A percentile compares a stretch with the other conserved stretches of the same genome.
Evolutionary conservation across 1,140 invertebrate genomes (phyloP).

Genomic region (Gonioctena quinquepunctata): DNA sequence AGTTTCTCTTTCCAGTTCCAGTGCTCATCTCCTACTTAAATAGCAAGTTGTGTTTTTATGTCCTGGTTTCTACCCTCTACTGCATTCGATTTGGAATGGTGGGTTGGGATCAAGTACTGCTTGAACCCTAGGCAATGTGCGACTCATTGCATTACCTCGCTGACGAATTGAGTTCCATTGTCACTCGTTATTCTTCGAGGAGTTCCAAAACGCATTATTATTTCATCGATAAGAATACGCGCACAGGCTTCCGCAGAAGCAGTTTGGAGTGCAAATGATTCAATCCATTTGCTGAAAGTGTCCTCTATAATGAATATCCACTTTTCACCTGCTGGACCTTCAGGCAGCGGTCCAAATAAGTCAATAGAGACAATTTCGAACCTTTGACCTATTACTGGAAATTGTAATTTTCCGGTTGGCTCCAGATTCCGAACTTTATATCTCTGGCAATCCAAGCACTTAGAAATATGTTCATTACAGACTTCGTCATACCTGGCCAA

Average conservation of each 20-base stretch:
- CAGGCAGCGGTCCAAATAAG: slow-evolving; percentile 32
- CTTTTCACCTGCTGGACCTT: neutral
- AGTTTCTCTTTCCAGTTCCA: slow-evolving; percentile 43
- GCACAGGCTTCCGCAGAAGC: slow-evolving; percentile 36
- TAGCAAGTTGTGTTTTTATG: slow-evolving; percentile 19
- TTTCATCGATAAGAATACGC: slow-evolving; percentile 27
- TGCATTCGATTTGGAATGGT: slow-evolving; percentile 25
- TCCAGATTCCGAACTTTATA: slow-evolving; percentile 27
- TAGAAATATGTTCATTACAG: slow-evolving; percentile 11
- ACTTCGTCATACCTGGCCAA: slow-evolving; percentile 14
- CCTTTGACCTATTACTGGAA: slow-evolving; percentile 28
- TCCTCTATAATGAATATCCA: slow-evolving; percentile 36
- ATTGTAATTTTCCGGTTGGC: slow-evolving; percentile 45
- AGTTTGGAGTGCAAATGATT: slow-evolving; percentile 23
- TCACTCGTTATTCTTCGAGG: slow-evolving; percentile 16
- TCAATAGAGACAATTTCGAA: slow-evolving; percentile 49
- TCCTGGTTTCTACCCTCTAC: slow-evolving; percentile 52
- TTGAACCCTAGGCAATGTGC: slow-evolving; percentile 40
- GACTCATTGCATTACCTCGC: slow-evolving; percentile 44
- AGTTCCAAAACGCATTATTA: slow-evolving; percentile 29
- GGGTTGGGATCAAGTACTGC: slow-evolving; percentile 49
- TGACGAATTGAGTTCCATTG: slow-evolving; percentile 24
- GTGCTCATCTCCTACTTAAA: neutral
- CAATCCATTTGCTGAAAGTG: slow-evolving; percentile 24
- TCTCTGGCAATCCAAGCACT: slow-evolving; percentile 17